phyloP scores from a whole-genome alignment of 2,888 invertebrate species.

The Hydroisotoma schaefferi region DNA sequence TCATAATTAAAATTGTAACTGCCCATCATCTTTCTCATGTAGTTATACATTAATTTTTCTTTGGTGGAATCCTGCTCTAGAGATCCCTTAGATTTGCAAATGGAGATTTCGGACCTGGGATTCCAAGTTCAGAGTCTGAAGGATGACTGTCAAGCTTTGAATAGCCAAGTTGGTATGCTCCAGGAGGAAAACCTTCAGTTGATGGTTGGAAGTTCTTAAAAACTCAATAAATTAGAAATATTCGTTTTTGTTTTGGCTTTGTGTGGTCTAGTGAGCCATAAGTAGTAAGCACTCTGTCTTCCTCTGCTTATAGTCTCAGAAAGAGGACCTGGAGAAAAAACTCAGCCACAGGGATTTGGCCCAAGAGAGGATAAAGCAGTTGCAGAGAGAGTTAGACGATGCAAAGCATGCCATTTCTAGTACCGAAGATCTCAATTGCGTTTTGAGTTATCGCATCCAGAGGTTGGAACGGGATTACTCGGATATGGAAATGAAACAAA shows the following conservation, averaged over 20 bases:
- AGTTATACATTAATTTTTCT: too few relatives aligned
- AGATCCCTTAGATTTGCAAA: slow-evolving; percentile 10
- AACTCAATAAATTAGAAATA: too few relatives aligned
- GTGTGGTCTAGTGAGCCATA: neutral
- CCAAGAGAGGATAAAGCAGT: slow-evolving; percentile 22
- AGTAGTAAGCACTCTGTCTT: neutral
- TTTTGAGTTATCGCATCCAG: slow-evolving; percentile 16
- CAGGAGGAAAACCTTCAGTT: slow-evolving; percentile 35
- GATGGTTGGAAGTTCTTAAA: slow-evolving; percentile 26
- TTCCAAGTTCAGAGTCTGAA: slow-evolving; percentile 31
- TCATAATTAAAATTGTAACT: too few relatives aligned
- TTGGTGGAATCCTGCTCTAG: too few relatives aligned
- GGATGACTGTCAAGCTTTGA: slow-evolving; percentile 27
- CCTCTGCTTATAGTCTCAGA: slow-evolving; percentile 13
- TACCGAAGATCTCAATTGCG: slow-evolving; percentile 22
- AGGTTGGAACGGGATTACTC: slow-evolving; percentile 27
- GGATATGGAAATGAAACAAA: slow-evolving; percentile 6
- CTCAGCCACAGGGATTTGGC: slow-evolving; percentile 12
- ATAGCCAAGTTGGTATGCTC: slow-evolving; percentile 16
- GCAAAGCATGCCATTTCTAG: slow-evolving; percentile 10
- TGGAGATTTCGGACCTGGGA: slow-evolving; percentile 37
- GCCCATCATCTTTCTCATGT: too few relatives aligned
- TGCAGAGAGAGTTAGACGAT: slow-evolving; percentile 25
- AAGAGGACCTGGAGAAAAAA: slow-evolving; percentile 32
- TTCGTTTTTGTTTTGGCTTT: too few relatives aligned